Evolutionary conservation across 2,113 vertebrate genomes (phyloP), one percentile per base, ranked within the genome.

Genomic region (Pyrgilauda ruficollis): DNA sequence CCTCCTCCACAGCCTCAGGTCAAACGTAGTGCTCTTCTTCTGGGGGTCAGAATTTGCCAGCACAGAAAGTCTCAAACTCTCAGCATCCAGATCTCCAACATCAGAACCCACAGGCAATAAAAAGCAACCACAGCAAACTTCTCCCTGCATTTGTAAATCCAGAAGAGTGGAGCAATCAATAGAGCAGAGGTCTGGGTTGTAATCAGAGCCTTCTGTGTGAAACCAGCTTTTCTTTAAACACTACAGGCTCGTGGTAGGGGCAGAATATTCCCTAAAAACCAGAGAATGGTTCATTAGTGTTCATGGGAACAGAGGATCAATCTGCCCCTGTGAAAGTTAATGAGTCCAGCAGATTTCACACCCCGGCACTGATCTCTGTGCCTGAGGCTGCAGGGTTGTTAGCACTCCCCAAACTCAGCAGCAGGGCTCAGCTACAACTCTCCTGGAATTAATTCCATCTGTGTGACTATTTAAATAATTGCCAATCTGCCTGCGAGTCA

Each of bases 241-340:
- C 62, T 31, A 2, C 4, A 0, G 64, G 49, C 62, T 37, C 20
- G 37, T 28, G 33, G 55, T 27, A 11, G 85, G 7, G 44, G 78
- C 47, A 88, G 61, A 63, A 67, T 67, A 93, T 79, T 89, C 81
- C 94, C 69, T 20, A 24, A 93, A 94, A 95, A 94, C 17, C 91
- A 43, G 53, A 58, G 73, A 46, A 64, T 5, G 63, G 23, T 53
- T 90, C 91, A 18, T 87, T 83, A 93, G 69, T 1, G 52, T 9
- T 75, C 27, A 5, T 21, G 18, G 59, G 43, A 92, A 14, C 7
- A 5, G 64, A 43, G 94, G 68, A 91, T 63, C 63, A 62, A 19
- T 27, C 31, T 80, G 82, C 55, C 93, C 94, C 44, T 7, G 72
- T 22, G 75, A 6, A 89, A 94, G 84, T 52, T 93, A 73, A 93